Evolutionary conservation across 2,113 vertebrate species (phyloP).

Genomic region (Nerophis ophidion): DNA sequence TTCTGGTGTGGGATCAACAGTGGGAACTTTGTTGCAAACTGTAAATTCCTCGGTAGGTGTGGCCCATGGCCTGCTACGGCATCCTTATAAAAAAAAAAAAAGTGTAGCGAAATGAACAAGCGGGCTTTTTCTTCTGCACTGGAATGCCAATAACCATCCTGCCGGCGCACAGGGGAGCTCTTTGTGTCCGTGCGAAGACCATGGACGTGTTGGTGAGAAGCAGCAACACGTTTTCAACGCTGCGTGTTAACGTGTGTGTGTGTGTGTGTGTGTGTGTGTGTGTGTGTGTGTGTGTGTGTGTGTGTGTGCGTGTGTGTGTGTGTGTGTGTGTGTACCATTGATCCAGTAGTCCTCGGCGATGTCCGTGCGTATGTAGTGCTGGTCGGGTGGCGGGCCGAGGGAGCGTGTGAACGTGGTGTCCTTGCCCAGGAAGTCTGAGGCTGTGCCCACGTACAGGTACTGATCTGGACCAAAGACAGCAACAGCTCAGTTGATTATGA

Average conservation of each 20-base stretch:
- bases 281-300: conserved; percentile 36
- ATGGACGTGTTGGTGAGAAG: conserved; percentile 17
- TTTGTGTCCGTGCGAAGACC: conserved; percentile 41
- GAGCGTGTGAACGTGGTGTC: conserved; percentile 92
- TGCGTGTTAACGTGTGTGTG: conserved; percentile 23
- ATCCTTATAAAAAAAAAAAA: conserved; percentile 57
- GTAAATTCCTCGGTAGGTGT: conserved; percentile 58
- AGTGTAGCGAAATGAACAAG: conserved; percentile 54
- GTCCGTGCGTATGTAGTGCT: conserved; percentile 94
- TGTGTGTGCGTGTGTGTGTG: conserved; percentile 25
- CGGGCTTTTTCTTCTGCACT: conserved; percentile 50
- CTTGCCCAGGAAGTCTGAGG: conserved; percentile 95
- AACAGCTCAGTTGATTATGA: neutral
- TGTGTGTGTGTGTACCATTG: conserved; percentile 75
- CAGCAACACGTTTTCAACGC: conserved; percentile 41
- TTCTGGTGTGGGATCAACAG: conserved; percentile 20
- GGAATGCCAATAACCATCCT: conserved; percentile 61
- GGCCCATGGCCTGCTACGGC: conserved; percentile 39
- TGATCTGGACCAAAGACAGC: conserved; percentile 73
- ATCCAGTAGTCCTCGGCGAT: conserved; percentile 97
- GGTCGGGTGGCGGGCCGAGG: conserved; percentile 84
- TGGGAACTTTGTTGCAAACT: conserved; percentile 50
- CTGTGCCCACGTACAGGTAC: conserved; percentile 90
- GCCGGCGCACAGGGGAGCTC: conserved; percentile 47
- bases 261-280: no score